Evolutionary conservation across 2,888 invertebrate genomes (phyloP).

Genomic region (Rhabditophanes sp.): DNA sequence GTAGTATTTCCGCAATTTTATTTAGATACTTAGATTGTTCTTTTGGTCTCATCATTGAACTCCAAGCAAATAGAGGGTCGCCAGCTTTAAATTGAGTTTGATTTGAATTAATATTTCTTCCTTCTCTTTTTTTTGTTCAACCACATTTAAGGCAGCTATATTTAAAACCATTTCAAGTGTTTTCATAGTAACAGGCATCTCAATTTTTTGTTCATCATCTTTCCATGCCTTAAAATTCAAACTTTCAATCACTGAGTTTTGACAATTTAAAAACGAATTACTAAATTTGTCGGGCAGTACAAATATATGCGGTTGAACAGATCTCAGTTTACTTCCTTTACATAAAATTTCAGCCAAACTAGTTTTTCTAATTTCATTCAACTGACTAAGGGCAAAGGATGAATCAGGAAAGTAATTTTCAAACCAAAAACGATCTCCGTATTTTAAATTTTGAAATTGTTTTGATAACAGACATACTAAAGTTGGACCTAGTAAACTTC

Average conservation of each 20-base stretch:
- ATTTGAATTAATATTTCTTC: conserved; percentile 24
- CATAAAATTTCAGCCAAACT: conserved; percentile 35
- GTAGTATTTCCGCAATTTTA: conserved; percentile 21
- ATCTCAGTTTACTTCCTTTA: conserved; percentile 27
- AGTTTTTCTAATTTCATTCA: conserved; percentile 34
- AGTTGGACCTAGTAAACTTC: conserved; percentile 40
- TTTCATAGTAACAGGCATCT: conserved; percentile 37
- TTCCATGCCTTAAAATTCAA: conserved; percentile 31
- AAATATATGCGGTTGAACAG: conserved; percentile 32
- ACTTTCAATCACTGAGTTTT: conserved; percentile 16
- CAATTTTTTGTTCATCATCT: conserved; percentile 32
- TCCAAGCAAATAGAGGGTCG: conserved; percentile 21
- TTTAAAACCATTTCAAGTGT: conserved; percentile 36
- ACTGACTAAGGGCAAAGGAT: conserved; percentile 34
- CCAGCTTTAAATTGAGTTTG: conserved; percentile 15
- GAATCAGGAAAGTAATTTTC: conserved; percentile 42
- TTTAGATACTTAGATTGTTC: conserved; percentile 26
- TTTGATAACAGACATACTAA: conserved; percentile 39
- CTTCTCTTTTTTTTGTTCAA: conserved; percentile 32
- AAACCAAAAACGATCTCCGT: conserved; percentile 45
- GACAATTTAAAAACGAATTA: conserved; percentile 8
- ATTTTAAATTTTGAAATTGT: conserved; percentile 39
- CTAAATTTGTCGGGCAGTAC: conserved; percentile 34
- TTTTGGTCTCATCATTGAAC: conserved; percentile 34
- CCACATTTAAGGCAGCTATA: conserved; percentile 28